Evolutionary conservation across 2,113 vertebrate genomes (phyloP), one percentile per base, ranked within the genome.

Genomic region (Myiozetetes cayanensis): DNA sequence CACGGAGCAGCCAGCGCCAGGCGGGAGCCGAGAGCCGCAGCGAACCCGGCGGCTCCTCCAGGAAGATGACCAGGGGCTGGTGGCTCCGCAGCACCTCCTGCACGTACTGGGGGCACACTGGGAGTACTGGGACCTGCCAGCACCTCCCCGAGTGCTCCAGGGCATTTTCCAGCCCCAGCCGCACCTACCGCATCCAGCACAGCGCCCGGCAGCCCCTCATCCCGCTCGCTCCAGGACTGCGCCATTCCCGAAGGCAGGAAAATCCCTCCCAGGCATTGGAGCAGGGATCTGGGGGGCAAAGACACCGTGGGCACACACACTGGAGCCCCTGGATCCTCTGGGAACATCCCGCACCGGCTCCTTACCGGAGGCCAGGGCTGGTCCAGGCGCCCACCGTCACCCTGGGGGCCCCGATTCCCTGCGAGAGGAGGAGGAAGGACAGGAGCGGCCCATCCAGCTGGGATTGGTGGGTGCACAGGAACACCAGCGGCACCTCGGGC

Each of bases 391-490:
- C 95, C 97, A 96, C 98, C 0, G 98, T 41, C 27, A 98, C 98
- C 89, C 99, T 98, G 35, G 99, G 98, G 41, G 99, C 97, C 46
- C 98, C 98, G 14, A 99, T 85, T 46, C 98, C 98, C 93, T 98
- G 98, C 62, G 98, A 99, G 76, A 98, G 97, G 46, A 99, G 98
- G 23, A 98, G 74, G n/a, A 99, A 98, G 41, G 98, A 97, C 55
- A 99, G 96, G 71, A 99, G 97, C 8, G 93, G 92, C 17, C 97
- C 98, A 14, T 99, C 99, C 94, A 99, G 7, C 18, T 41, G 71
- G 19, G 98, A 99, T 85, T 98, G 98, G 92, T 96, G 98, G 23
- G 98, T 92, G 7, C 98, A 98, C 33, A 99, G 98, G 80, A 99
- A 98, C 55, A 99, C 97, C 79, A 99, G 96, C 0, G 97, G 98